Percentiles rank a stretch among this genome's conserved stretches.
These are phyloP conservation scores for Hanleya hanleyi DNA, from an alignment of 2,888 invertebrate species.

Conservation along the genomic window DNA sequence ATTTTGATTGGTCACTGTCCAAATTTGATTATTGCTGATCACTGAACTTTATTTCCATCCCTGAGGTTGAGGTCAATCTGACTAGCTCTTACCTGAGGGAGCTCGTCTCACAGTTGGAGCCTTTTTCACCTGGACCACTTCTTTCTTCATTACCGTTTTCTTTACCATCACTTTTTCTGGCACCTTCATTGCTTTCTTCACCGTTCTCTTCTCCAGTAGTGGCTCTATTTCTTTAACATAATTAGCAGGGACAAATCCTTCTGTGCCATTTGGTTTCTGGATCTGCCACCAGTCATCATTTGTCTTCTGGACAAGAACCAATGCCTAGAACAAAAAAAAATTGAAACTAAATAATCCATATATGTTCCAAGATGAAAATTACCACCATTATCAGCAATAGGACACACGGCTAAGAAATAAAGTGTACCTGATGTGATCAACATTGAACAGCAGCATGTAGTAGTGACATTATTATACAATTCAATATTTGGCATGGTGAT, in stretches of 20 bases:
- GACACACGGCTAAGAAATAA: too few species aligned
- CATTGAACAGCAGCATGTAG: too few species aligned
- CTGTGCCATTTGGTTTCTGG: slow-evolving; percentile 88
- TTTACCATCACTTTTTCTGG: slow-evolving; percentile 89
- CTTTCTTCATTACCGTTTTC: slow-evolving; percentile 78
- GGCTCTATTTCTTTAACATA: slow-evolving; percentile 95
- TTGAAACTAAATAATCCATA: too few species aligned
- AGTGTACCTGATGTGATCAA: too few species aligned
- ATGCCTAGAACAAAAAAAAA: slow-evolving; percentile 75
- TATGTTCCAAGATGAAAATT: too few species aligned
- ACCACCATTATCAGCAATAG: too few species aligned
- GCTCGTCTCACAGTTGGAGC: slow-evolving; percentile 55
- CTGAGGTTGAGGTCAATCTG: too few species aligned
- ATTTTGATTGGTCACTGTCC: too few species aligned
- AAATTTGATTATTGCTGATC: too few species aligned
- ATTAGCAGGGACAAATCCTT: slow-evolving; percentile 98
- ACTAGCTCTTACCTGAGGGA: slow-evolving; percentile 69
- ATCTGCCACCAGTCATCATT: slow-evolving; percentile 99
- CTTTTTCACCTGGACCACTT: slow-evolving; percentile 76
- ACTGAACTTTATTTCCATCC: too few species aligned
- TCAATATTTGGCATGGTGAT: too few species aligned
- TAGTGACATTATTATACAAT: too few species aligned
- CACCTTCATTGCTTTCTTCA: slow-evolving; percentile 88
- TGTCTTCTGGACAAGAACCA: slow-evolving; percentile 94
- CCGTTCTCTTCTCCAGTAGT: slow-evolving; percentile 76